Percentiles rank a stretch among this genome's conserved stretches.
These are phyloP conservation scores for Myiotriccus ornatus DNA, from an alignment of 2,797 vertebrate species.

Conservation along the genomic window DNA sequence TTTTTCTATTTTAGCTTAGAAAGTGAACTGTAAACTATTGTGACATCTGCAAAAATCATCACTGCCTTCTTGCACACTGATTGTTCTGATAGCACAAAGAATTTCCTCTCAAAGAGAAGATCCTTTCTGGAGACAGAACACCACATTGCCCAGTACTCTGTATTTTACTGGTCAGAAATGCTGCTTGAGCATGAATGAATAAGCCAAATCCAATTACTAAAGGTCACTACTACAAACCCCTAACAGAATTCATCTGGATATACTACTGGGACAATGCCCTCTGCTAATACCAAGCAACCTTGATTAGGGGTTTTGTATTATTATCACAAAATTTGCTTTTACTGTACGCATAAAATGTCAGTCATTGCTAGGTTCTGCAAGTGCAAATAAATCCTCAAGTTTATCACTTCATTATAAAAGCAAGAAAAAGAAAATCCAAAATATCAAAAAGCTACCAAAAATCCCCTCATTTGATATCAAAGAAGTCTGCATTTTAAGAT, in stretches of 20 bases:
- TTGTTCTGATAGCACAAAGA: background rate
- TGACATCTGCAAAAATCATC: background rate
- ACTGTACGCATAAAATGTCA: background rate
- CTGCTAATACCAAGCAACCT: background rate
- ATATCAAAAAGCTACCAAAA: background rate
- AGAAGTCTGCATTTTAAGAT: background rate
- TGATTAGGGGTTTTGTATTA: background rate
- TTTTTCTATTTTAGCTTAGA: background rate
- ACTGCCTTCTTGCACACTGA: background rate
- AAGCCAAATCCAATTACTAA: background rate
- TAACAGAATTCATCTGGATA: background rate
- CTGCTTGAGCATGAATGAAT: background rate
- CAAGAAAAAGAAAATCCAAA: background rate
- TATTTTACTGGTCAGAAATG: background rate
- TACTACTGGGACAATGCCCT: background rate
- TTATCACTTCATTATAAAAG: background rate
- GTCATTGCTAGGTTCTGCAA: background rate
- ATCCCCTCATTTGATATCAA: fast-evolving
- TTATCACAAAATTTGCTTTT: background rate
- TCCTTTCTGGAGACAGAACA: background rate
- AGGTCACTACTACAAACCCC: background rate
- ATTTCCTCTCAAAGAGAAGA: background rate
- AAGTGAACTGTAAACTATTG: background rate
- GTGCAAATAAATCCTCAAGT: background rate
- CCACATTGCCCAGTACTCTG: background rate